phyloP scores from a whole-genome alignment of 2,113 vertebrate genomes.

The Menidia beryllina region DNA sequence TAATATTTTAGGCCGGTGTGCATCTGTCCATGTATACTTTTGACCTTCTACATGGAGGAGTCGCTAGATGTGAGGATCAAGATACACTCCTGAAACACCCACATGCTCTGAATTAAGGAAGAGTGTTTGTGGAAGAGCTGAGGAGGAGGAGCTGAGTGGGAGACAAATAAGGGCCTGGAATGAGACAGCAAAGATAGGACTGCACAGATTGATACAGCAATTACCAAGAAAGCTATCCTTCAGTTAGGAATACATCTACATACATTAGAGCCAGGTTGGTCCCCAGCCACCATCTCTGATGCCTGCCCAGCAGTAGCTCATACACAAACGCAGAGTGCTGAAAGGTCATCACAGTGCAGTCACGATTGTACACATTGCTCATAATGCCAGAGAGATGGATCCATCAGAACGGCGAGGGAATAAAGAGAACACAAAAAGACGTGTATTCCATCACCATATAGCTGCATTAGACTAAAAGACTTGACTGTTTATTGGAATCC shows the following conservation, averaged over 20 bases:
- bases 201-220: constrained; percentile 82
- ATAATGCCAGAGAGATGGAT: constrained; percentile 14
- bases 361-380: constrained; percentile 23
- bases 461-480: constrained; percentile 1
- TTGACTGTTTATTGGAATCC: constrained; percentile 31
- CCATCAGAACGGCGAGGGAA: constrained; percentile 1
- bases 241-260: constrained; percentile 82
- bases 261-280: constrained; percentile 75
- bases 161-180: constrained; percentile 63
- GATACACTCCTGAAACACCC: constrained; percentile 31
- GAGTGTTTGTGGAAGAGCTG: not conserved
- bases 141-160: constrained; percentile 1
- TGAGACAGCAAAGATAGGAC: constrained; percentile 70
- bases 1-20: constrained; percentile 35
- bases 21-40: constrained; percentile 31
- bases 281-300: constrained; percentile 56
- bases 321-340: constrained; percentile 29
- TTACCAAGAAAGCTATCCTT: constrained; percentile 78
- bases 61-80: not conserved
- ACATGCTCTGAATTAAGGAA: constrained; percentile 35
- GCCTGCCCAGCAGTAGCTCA: constrained; percentile 47
- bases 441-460: not conserved
- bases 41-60: constrained; percentile 44
- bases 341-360: constrained; percentile 57
- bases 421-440: constrained; percentile 19